phyloP scores from a whole-genome alignment of 2,888 invertebrate genomes.

The Drosophila lacicola region DNA sequence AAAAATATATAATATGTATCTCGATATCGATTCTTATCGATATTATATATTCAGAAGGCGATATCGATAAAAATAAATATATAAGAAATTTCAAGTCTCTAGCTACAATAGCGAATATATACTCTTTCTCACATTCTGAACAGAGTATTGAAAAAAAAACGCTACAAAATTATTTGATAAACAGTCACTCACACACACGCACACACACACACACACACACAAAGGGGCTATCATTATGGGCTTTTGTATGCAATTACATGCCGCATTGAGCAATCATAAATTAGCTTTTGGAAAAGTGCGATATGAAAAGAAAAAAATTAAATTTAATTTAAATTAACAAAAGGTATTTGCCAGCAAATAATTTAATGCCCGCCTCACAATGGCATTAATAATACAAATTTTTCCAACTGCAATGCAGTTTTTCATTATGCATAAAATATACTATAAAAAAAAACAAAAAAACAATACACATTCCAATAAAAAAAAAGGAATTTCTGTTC shows the following conservation, averaged over 20 bases:
- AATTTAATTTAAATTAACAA: constrained; percentile 77
- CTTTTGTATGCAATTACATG: constrained; percentile 81
- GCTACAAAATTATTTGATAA: constrained; percentile 50
- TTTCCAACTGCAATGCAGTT: constrained; percentile 50
- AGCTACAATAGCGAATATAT: neutral
- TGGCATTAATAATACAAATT: constrained; percentile 65
- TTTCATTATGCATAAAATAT: constrained; percentile 38
- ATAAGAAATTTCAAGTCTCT: too few species aligned
- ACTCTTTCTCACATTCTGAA: neutral
- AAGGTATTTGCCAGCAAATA: constrained; percentile 67
- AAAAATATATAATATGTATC: too few species aligned
- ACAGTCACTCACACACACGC: constrained; percentile 23
- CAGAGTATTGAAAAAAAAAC: constrained; percentile 14
- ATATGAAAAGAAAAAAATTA: constrained; percentile 30
- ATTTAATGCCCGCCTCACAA: constrained; percentile 56
- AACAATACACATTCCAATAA: neutral
- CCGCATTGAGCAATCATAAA: constrained; percentile 79
- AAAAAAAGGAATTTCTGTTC: constrained; percentile 21
- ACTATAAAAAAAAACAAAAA: constrained; percentile 6
- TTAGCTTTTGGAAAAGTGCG: constrained; percentile 67
- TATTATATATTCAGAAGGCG: too few species aligned
- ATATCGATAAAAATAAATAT: too few species aligned
- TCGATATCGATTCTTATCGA: too few species aligned
- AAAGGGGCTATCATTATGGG: constrained; percentile 61
- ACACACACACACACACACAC: constrained; percentile 16